Base-by-base conservation (phyloP, 2,113 vertebrate species). In the Psammodynastes pulverulentus region DNA sequence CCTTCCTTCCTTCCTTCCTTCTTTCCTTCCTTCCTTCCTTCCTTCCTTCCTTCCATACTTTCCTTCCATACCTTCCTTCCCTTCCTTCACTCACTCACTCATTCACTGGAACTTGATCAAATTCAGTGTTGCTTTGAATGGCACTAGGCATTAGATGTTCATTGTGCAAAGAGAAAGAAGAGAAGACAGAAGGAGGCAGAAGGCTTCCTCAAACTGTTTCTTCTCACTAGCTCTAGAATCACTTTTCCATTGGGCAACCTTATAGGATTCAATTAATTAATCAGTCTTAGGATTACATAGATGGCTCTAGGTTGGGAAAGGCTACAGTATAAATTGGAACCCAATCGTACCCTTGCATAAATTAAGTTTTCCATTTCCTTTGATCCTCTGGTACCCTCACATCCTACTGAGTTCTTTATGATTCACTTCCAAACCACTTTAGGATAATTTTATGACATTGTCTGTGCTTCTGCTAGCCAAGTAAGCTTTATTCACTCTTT, bases 51-150 rank as follows among this genome's bases (percentile, higher is more conserved):
- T n/a, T n/a, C n/a, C n/a, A n/a, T n/a, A n/a, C n/a, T n/a, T n/a
- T n/a, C n/a, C n/a, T n/a, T n/a, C n/a, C n/a, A n/a, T n/a, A n/a
- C n/a, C n/a, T n/a, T n/a, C n/a, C n/a, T n/a, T n/a, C n/a, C n/a
- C n/a, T n/a, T n/a, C n/a, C 53, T 54, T 34, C 4, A 0, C 3
- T 9, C 5, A 45, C 17, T 15, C 9, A 2, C 23, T 9, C 24
- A 19, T 17, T 39, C 5, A 17, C 9, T 90, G 56, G 58, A 90
- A 96, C 12, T 84, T 91, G 34, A 93, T 72, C 90, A 72, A 79
- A 52, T 48, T 29, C 67, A 58, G 53, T 46, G 86, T 12, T 58
- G 87, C 62, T 58, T 90, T 92, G 85, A 87, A 90, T 48, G 56
- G 79, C 39, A 90, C 12, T 53, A 51, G 56, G 46, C 34, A 51